These are phyloP conservation scores for Brachionus rotundiformis DNA, from an alignment of 1,140 invertebrate species.

Conservation along the genomic window DNA sequence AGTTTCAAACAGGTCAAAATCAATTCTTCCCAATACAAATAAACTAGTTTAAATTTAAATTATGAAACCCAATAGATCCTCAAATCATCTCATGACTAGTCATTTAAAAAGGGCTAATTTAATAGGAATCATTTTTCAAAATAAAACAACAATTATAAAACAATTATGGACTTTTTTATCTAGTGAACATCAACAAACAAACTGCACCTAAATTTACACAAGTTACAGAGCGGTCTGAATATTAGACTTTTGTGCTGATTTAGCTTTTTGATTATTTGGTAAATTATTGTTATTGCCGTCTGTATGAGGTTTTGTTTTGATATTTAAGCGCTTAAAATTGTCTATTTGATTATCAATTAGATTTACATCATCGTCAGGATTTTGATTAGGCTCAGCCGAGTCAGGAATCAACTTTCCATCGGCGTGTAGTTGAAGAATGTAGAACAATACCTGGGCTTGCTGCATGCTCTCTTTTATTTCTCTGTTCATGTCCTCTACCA, in stretches of 20 bases:
- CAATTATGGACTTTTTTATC: background rate
- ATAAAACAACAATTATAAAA: slow-evolving; percentile 15
- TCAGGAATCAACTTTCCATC: slow-evolving; percentile 32
- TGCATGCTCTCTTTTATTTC: slow-evolving; percentile 51
- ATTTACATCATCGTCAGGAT: slow-evolving; percentile 17
- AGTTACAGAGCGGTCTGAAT: slow-evolving; percentile 43
- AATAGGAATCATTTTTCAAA: background rate
- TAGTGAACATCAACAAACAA: background rate
- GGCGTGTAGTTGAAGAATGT: slow-evolving; percentile 32
- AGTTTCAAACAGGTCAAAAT: background rate
- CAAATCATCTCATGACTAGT: background rate
- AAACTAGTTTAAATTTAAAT: background rate
- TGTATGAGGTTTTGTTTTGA: slow-evolving; percentile 22
- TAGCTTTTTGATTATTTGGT: slow-evolving; percentile 12
- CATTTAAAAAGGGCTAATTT: background rate
- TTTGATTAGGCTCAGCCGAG: background rate
- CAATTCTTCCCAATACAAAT: background rate
- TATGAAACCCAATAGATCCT: background rate
- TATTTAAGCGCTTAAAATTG: slow-evolving; percentile 26
- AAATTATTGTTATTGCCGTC: slow-evolving; percentile 43
- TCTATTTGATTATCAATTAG: slow-evolving; percentile 49
- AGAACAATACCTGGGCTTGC: slow-evolving; percentile 42
- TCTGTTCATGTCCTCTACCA: slow-evolving; percentile 49
- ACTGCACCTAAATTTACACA: background rate
- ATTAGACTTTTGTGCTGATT: background rate